A percentile compares a stretch with the other conserved stretches of the same genome.
Conservation (phyloP, 1,140 invertebrate genomes). For the Bombus terrestris region DNA sequence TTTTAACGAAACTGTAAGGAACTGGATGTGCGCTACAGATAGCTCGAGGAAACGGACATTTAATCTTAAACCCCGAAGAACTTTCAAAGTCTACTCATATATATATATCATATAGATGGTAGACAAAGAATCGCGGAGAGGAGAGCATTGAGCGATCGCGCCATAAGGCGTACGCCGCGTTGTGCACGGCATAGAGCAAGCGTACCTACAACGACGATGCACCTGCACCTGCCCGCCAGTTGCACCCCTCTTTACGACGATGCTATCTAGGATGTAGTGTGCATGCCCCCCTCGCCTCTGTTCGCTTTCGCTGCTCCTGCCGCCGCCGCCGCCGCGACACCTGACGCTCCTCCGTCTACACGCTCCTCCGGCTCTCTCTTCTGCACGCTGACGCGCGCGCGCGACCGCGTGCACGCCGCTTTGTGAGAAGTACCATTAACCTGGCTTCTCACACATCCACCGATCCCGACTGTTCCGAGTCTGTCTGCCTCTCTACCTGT, state of each 20-base stretch:
- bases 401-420: constrained; percentile 36
- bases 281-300: constrained; percentile 66
- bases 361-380: constrained; percentile 4
- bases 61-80: neutral
- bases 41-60: too few relatives aligned
- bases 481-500: constrained; percentile 1
- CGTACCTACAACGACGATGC: constrained; percentile 62
- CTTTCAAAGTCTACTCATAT: neutral
- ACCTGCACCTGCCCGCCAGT: constrained; percentile 76
- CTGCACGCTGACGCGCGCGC: constrained; percentile 27
- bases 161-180: constrained; percentile 47
- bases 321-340: constrained; percentile 68
- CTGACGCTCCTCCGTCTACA: constrained; percentile 70
- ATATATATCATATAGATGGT: neutral
- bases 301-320: constrained; percentile 60
- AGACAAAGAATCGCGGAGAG: neutral
- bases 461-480: constrained; percentile 18
- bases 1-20: too few relatives aligned
- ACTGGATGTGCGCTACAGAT: too few relatives aligned
- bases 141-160: constrained; percentile 18
- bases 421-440: constrained; percentile 80
- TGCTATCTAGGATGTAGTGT: constrained; percentile 77
- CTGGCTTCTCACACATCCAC: constrained; percentile 77
- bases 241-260: constrained; percentile 77
- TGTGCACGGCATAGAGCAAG: constrained; percentile 53